Conservation (phyloP, 1,140 invertebrate genomes). For the Pseudobourletiella spinata region DNA sequence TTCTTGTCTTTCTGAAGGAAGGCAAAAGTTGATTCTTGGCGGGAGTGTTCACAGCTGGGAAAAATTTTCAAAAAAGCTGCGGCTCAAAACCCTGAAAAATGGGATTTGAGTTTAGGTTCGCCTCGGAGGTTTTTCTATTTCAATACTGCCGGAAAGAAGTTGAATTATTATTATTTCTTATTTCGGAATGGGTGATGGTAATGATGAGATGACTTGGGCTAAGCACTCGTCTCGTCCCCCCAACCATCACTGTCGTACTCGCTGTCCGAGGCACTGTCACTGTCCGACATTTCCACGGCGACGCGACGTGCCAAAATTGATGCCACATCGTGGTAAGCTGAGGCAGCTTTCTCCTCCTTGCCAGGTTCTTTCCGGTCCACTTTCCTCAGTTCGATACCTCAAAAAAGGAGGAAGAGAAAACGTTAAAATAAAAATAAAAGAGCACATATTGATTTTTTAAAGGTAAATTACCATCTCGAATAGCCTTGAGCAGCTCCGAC, state of each 20-base stretch:
- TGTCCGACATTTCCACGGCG: conserved; percentile 88
- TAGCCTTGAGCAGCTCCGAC: conserved; percentile 61
- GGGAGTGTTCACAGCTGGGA: no score
- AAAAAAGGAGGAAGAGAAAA: conserved; percentile 34
- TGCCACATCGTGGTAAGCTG: conserved; percentile 77
- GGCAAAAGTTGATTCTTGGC: no score
- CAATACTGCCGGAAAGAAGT: no score
- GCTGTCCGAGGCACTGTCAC: conserved; percentile 65
- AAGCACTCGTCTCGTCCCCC: conserved; percentile 48
- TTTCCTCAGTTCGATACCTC: conserved; percentile 82
- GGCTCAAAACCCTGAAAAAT: no score
- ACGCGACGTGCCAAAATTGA: conserved; percentile 59
- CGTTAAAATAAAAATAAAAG: no score
- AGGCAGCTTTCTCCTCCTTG: conserved; percentile 57
- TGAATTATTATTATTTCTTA: no score
- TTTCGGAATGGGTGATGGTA: no score
- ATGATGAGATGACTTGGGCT: no score
- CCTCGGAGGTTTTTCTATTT: no score
- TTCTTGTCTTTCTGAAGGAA: no score
- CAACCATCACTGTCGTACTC: conserved; percentile 62
- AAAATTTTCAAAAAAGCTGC: no score
- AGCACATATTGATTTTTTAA: no score
- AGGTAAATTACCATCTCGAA: conserved; percentile 90
- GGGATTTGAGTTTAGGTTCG: neutral
- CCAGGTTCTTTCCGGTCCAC: conserved; percentile 62